Evolutionary conservation across 2,113 vertebrate species (phyloP).

Genomic region (Apistogramma diplotaenia): DNA sequence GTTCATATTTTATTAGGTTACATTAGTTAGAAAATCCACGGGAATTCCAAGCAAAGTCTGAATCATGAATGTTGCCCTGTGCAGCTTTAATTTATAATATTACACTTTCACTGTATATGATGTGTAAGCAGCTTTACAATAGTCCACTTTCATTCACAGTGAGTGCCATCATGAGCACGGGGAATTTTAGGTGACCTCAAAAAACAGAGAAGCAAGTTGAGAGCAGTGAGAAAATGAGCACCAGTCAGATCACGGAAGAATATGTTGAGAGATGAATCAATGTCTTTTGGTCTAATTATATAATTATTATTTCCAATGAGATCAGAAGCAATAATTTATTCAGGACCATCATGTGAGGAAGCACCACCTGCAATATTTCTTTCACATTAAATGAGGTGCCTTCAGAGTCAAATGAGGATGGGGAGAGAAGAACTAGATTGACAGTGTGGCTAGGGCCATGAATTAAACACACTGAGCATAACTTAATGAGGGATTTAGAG

Average conservation of each 20-base stretch:
- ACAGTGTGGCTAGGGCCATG: too few relatives aligned
- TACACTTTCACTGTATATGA: too few relatives aligned
- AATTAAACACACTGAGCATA: too few relatives aligned
- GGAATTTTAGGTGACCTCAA: neutral
- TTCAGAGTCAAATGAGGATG: neutral
- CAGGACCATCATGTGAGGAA: neutral
- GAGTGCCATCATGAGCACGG: neutral
- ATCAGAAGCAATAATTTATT: neutral
- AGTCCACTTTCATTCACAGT: neutral
- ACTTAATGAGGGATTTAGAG: too few relatives aligned
- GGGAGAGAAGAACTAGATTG: too few relatives aligned
- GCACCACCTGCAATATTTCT: neutral
- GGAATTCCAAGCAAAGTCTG: too few relatives aligned
- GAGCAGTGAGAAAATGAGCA: neutral
- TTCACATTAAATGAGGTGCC: neutral
- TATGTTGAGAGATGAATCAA: neutral
- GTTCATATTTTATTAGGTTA: too few relatives aligned
- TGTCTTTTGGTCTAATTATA: neutral
- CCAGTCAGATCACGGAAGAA: neutral
- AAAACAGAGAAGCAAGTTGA: neutral
- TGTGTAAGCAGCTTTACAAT: too few relatives aligned
- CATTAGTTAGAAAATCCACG: too few relatives aligned
- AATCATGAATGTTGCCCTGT: too few relatives aligned
- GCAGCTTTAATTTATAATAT: too few relatives aligned
- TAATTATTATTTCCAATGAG: neutral